Evolutionary conservation across 2,797 vertebrate genomes (phyloP).

Genomic region (Melopsittacus undulatus): DNA sequence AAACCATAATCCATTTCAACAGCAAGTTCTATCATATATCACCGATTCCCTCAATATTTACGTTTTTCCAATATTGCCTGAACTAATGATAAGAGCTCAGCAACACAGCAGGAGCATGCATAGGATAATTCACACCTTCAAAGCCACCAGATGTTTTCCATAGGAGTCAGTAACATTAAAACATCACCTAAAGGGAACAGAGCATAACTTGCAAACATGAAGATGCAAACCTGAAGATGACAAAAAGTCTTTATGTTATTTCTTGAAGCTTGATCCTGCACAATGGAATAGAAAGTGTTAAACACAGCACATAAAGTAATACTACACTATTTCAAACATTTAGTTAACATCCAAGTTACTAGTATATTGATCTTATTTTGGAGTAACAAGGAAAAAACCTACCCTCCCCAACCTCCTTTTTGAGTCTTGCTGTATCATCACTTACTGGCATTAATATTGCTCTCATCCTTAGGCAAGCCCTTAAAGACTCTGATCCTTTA

Average conservation of each 20-base stretch:
- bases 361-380: not conserved
- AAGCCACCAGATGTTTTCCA: not conserved
- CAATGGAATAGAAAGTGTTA: not conserved
- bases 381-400: not conserved
- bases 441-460: not conserved
- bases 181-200: not conserved
- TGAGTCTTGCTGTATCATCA: not conserved
- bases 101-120: not conserved
- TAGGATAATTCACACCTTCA: not conserved
- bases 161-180: not conserved
- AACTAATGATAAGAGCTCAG: not conserved
- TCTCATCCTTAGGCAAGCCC: conserved; percentile 18
- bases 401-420: not conserved
- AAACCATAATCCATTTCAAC: not conserved
- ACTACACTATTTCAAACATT: not conserved
- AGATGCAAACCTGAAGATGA: not conserved
- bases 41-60: not conserved
- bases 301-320: not conserved
- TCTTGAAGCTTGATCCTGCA: not conserved
- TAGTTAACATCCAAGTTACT: not conserved
- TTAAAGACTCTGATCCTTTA: conserved; percentile 45
- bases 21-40: not conserved
- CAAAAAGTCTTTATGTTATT: not conserved
- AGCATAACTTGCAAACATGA: not conserved
- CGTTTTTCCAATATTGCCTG: not conserved